These are phyloP conservation scores for Pocillopora verrucosa DNA, from an alignment of 64 coral and sea anemone species.

Conservation along the genomic window DNA sequence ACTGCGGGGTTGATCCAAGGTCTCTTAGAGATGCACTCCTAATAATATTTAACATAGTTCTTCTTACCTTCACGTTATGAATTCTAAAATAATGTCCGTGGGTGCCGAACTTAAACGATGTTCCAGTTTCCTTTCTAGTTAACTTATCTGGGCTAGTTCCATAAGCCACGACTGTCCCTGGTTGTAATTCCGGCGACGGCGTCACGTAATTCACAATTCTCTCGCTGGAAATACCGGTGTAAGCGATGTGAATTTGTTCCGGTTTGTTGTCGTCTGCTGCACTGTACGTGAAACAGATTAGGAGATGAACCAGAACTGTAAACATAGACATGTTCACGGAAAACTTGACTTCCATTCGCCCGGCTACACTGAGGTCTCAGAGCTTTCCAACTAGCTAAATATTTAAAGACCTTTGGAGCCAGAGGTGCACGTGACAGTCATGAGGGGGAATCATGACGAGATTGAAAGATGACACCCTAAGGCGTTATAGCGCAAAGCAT, in stretches of 20 bases:
- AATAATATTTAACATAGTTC: too few species aligned
- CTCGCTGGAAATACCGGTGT: conserved; percentile 72
- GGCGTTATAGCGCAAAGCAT: not conserved
- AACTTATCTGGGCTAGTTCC: conserved; percentile 51
- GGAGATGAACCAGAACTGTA: not conserved
- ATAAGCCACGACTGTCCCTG: conserved; percentile 51
- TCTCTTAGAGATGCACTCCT: too few species aligned
- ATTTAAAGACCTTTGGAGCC: too few species aligned
- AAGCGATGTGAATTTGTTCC: conserved; percentile 82
- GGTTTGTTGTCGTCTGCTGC: conserved; percentile 33
- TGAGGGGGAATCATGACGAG: not conserved
- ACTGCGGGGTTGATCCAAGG: too few species aligned
- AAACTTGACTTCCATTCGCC: not conserved
- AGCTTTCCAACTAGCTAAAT: too few species aligned
- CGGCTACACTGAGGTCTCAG: not conserved
- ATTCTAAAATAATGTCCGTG: conserved; percentile 37
- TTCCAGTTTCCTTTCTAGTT: conserved; percentile 31
- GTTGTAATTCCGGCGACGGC: conserved; percentile 10
- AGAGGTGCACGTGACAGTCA: not conserved
- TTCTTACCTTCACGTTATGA: conserved; percentile 69
- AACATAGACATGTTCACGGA: not conserved
- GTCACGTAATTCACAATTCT: conserved; percentile 85
- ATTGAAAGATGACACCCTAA: not conserved
- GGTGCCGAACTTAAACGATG: conserved; percentile 44
- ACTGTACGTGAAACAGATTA: not conserved